Evolutionary conservation across 2,113 vertebrate genomes (phyloP).

Genomic region (Zosterops borbonicus): DNA sequence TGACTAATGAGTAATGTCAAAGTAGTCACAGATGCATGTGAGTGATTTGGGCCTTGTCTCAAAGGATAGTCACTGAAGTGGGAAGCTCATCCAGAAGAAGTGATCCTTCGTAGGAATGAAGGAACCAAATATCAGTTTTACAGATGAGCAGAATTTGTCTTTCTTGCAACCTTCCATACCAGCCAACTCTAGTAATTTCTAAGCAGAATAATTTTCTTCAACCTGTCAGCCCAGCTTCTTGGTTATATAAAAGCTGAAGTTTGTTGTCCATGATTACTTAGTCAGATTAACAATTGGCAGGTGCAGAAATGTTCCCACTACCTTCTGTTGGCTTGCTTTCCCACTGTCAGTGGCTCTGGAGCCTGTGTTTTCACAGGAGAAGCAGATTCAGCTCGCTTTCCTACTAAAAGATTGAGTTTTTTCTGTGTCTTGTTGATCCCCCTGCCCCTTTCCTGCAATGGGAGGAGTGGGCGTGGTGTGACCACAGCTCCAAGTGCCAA

Average conservation of each 20-base stretch:
- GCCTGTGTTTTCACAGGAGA: background rate
- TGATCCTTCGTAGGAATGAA: background rate
- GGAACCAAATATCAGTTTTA: background rate
- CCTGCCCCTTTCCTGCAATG: background rate
- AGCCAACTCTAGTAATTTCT: background rate
- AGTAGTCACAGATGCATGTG: background rate
- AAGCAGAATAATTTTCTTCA: background rate
- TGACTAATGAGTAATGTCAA: background rate
- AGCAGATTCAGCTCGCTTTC: background rate
- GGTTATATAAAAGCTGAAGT: background rate
- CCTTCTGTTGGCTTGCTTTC: background rate
- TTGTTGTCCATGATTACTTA: background rate
- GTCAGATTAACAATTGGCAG: background rate
- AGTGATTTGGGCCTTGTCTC: background rate
- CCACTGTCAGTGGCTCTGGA: background rate
- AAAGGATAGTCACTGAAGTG: background rate
- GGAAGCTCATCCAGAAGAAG: background rate
- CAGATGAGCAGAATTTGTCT: background rate
- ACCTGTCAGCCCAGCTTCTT: background rate
- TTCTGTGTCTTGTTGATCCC: background rate
- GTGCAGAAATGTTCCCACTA: background rate
- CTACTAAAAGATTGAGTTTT: background rate
- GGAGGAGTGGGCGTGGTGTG: background rate
- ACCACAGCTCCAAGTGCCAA: accelerated
- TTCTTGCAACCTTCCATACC: background rate